Base-by-base conservation (phyloP, 2,888 invertebrate genomes). In the Hyles lineata region DNA sequence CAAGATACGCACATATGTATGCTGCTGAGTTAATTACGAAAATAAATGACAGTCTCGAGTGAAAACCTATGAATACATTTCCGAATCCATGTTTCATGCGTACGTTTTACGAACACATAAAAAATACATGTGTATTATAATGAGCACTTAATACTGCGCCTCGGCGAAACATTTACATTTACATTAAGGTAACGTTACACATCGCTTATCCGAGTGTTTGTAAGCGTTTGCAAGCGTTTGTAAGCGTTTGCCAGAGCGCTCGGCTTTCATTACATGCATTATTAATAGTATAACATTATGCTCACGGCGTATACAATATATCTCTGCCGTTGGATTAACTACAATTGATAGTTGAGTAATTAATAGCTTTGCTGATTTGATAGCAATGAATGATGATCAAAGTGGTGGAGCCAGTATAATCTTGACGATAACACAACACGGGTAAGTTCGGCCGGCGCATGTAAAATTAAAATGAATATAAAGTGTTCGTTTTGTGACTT, bases 201-300 rank as follows among this genome's bases (percentile, higher is more conserved):
- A 21, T 63, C 63, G 43, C 35, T 63, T 63, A 63, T 63, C 63
- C 43, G 43, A 63, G 63, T 21, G 32, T 11, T 35, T 43, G 43
- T 35, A 35, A 63, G 21, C 63, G 62, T 35, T 62, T 32, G 52
- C 43, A 21, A 21, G 63, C 35, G 35, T 11, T 35, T 43, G 43
- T 35, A 63, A 63, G 15, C 63, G 35, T 35, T 35, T 32, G 43
- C 43, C 11, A 11, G 15, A 61, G 62, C 35, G 63, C 63, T 35
- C 59, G 35, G 59, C 32, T 59, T 70, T 25, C 67, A 69, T 35
- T 23, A 70, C 70, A 59, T 59, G 35, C 35, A 59, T 59, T 70
- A 70, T 70, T 70, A 58, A 70, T 70, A 29, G 25, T 8, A 35
- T 32, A 32, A 8, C 32, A 62, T 60, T 60, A 60, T 60, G 43